phyloP scores from a whole-genome alignment of 2,888 invertebrate genomes.

The Argyresthia goedartella region DNA sequence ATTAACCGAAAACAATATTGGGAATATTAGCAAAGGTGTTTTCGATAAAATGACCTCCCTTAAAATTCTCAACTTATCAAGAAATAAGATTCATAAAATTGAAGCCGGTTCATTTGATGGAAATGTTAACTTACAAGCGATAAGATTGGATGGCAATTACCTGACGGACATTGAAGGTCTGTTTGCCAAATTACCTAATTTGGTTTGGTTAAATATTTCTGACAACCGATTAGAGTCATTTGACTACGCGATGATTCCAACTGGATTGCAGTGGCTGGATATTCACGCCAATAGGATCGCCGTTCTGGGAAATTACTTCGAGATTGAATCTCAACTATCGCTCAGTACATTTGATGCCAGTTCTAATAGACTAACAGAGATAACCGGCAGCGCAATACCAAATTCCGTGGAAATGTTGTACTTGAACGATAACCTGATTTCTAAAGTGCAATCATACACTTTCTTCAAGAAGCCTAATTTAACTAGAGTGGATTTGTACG shows the following conservation, averaged over 20 bases:
- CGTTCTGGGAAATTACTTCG: constrained; percentile 87
- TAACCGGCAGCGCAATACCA: constrained; percentile 86
- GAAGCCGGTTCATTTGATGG: constrained; percentile 84
- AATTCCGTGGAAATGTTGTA: constrained; percentile 85
- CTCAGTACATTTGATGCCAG: constrained; percentile 87
- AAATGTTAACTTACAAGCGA: constrained; percentile 82
- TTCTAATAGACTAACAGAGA: constrained; percentile 83
- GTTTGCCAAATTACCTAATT: constrained; percentile 83
- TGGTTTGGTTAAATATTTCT: constrained; percentile 89
- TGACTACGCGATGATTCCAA: constrained; percentile 88
- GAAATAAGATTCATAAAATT: constrained; percentile 85
- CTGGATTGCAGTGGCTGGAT: constrained; percentile 87
- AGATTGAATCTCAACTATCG: constrained; percentile 83
- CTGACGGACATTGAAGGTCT: constrained; percentile 83
- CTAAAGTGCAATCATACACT: constrained; percentile 87
- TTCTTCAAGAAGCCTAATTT: constrained; percentile 90
- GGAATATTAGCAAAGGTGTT: constrained; percentile 82
- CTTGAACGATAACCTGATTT: constrained; percentile 84
- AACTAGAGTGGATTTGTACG: constrained; percentile 84
- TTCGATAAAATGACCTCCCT: constrained; percentile 83
- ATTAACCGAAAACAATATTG: constrained; percentile 87
- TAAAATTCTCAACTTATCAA: constrained; percentile 85
- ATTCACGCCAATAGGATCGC: constrained; percentile 87
- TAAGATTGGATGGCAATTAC: constrained; percentile 86
- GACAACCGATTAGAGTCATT: constrained; percentile 87